Evolutionary conservation across 2,888 invertebrate genomes (phyloP), one percentile per base, ranked within the genome.

Genomic region (Brassicogethes aeneus): DNA sequence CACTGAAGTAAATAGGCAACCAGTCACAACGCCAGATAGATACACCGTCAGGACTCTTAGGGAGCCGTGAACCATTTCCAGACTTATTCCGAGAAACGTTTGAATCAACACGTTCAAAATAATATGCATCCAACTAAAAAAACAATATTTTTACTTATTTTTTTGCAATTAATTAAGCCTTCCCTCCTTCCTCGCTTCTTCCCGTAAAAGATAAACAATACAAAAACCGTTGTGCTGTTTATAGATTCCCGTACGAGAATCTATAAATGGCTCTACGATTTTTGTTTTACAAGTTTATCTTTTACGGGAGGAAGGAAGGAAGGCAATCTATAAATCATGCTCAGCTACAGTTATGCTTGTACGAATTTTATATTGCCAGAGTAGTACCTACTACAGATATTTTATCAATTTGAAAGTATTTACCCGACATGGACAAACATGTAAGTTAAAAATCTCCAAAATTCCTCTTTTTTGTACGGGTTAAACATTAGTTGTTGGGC

Each of bases 41-140:
- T 92, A 92, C 29, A 91, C 83, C 15, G 83, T 69, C 0, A 84
- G 72, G 2, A 96, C 85, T 40, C 95, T 73, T 91, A 91, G 92
- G 84, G 90, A 91, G 48, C 85, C 81, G 66, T 96, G 95, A 1
- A 97, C 95, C 80, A 96, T 83, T 70, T 97, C 96, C 45, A 97
- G 69, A 0, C 95, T 93, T 12, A 95, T 79, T 1, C 96, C 96
- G 43, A 97, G 75, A 65, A 93, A 76, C 46, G 96, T 72, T 66
- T 96, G 95, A 47, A 95, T 89, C 36, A 92, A 67, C 14, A 94
- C 72, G 66, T 97, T 96, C 60, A 89, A 87, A 47, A 87, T 70
- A 17, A 96, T 73, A 66, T 97, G 96, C 60, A 85, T 77, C 36
- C 81, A 77, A 37, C 89, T 89, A 72, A 32, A 59, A 56, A 36